Conservation (phyloP, 2,888 invertebrate genomes). For the Deroplatys truncata region DNA sequence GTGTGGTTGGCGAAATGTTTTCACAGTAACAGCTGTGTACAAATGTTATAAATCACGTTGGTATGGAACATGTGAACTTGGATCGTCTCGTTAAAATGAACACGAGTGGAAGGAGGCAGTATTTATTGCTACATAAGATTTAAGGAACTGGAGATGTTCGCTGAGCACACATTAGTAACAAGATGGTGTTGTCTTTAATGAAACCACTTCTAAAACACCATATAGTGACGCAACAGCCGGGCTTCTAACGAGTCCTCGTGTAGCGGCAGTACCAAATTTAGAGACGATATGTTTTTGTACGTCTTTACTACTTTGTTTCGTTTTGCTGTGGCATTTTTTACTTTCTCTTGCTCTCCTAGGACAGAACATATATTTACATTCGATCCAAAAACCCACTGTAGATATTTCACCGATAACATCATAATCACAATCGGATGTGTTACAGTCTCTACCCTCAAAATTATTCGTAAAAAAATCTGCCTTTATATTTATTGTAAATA, state of each 20-base stretch:
- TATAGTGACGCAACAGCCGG: too few species aligned
- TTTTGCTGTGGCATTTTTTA: too few species aligned
- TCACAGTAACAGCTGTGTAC: not conserved
- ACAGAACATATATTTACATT: too few species aligned
- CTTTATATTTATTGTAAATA: too few species aligned
- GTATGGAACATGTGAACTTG: not conserved
- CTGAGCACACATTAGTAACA: not conserved
- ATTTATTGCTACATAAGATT: not conserved
- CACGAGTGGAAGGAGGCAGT: not conserved
- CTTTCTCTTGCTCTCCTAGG: too few species aligned
- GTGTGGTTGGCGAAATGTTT: not conserved
- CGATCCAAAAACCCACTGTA: too few species aligned
- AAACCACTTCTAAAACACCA: not conserved
- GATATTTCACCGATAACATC: too few species aligned
- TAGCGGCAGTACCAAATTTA: not conserved
- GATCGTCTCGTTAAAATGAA: not conserved
- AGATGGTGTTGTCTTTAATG: not conserved
- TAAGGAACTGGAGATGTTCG: not conserved
- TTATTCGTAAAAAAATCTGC: too few species aligned
- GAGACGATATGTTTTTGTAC: not conserved
- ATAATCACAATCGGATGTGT: too few species aligned
- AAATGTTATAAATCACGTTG: not conserved
- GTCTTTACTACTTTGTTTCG: too few species aligned
- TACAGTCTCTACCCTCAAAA: too few species aligned
- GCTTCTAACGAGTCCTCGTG: too few species aligned